Evolutionary conservation across 2,888 invertebrate genomes (phyloP).

Genomic region (Unio delphinus): DNA sequence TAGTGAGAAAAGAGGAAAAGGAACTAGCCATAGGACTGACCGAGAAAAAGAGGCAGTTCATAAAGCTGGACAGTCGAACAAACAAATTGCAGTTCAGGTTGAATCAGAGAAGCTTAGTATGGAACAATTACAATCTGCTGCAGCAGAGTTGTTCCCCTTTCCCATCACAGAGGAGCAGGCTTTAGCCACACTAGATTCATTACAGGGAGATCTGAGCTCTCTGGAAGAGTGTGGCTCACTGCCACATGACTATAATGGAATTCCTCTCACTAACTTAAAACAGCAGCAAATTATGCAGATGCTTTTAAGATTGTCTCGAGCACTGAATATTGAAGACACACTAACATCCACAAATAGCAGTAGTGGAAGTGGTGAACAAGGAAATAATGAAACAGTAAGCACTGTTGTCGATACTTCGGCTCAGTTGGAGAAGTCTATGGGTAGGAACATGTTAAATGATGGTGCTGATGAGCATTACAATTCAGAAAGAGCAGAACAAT

Average conservation of each 20-base stretch:
- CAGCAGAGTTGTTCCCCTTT: slow-evolving; percentile 33
- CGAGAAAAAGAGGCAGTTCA: too few relatives aligned
- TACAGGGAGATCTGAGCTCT: slow-evolving; percentile 57
- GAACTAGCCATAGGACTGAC: too few relatives aligned
- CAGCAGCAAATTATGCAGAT: slow-evolving; percentile 62
- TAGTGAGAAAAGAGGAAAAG: too few relatives aligned
- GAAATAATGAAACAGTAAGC: not conserved
- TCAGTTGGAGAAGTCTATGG: too few relatives aligned
- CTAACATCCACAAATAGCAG: slow-evolving; percentile 49
- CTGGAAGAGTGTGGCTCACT: slow-evolving; percentile 52
- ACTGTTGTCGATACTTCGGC: too few relatives aligned
- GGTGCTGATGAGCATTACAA: too few relatives aligned
- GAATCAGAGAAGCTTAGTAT: not conserved
- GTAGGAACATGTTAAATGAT: too few relatives aligned
- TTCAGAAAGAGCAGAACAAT: too few relatives aligned
- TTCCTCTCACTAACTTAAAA: slow-evolving; percentile 54
- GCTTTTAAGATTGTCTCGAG: slow-evolving; percentile 54
- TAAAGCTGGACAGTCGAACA: too few relatives aligned
- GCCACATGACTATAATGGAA: slow-evolving; percentile 58
- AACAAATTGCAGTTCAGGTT: too few relatives aligned
- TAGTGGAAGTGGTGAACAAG: slow-evolving; percentile 20
- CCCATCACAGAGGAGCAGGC: slow-evolving; percentile 38
- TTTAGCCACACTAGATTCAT: slow-evolving; percentile 47
- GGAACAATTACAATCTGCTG: slow-evolving; percentile 34
- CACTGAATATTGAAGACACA: slow-evolving; percentile 58